Evolutionary conservation across 2,113 vertebrate genomes (phyloP).

Genomic region (Hipposideros armiger): DNA sequence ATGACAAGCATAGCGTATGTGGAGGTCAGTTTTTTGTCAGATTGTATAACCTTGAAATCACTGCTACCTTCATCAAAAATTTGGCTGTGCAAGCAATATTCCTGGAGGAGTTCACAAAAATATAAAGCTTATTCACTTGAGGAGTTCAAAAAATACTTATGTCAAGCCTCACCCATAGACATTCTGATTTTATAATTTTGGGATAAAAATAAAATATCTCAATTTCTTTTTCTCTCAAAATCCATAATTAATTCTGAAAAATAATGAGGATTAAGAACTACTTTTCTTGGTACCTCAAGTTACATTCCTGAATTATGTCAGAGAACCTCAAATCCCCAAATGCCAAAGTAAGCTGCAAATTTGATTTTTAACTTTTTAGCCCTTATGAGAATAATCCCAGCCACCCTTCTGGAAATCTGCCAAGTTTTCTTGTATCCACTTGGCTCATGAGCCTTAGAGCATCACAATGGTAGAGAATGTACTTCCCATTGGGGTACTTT

Average conservation of each 20-base stretch:
- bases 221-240: neutral
- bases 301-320: neutral
- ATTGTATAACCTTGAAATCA: neutral
- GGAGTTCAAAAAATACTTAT: neutral
- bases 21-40: neutral
- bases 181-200: neutral
- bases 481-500: neutral
- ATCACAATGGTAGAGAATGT: neutral
- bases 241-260: neutral
- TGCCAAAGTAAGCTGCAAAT: neutral
- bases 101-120: slow-evolving; percentile 22
- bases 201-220: neutral
- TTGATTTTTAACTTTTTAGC: neutral
- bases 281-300: neutral
- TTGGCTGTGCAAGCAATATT: neutral
- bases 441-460: neutral
- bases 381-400: neutral
- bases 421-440: neutral
- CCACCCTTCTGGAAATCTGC: neutral
- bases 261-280: neutral
- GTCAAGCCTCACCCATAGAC: neutral
- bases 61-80: neutral
- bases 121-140: neutral
- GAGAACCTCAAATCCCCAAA: neutral
- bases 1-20: neutral